A percentile compares a stretch with the other conserved stretches of the same genome.
Conservation (phyloP, 2,888 invertebrate species). For the Auanema sp. region DNA sequence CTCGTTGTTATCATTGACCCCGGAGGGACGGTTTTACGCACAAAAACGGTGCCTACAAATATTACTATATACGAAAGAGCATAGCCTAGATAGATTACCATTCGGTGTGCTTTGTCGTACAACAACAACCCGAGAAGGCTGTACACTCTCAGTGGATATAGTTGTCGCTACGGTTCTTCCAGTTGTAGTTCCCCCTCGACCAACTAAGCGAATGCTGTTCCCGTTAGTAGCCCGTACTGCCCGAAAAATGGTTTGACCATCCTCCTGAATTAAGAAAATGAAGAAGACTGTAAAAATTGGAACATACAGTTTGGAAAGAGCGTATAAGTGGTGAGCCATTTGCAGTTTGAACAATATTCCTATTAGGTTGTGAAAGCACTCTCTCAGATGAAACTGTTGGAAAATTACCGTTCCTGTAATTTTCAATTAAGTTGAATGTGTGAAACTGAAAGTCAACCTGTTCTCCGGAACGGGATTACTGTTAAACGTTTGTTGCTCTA, state of each 20-base stretch:
- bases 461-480: no score
- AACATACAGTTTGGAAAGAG: no score
- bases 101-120: constrained; percentile 18
- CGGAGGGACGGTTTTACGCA: constrained; percentile 8
- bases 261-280: constrained; percentile 5
- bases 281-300: neutral
- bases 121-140: constrained; percentile 3
- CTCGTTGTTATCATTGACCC: constrained; percentile 8
- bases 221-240: neutral
- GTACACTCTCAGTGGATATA: neutral
- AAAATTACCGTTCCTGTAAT: no score
- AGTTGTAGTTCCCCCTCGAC: neutral
- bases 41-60: constrained; percentile 7
- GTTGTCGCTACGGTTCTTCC: neutral
- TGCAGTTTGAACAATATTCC: no score
- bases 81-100: constrained; percentile 1
- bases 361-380: no score
- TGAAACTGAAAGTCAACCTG: no score
- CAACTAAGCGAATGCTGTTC: neutral
- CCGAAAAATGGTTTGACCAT: constrained; percentile 16
- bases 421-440: no score
- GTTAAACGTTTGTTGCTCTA: no score
- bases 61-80: neutral
- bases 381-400: no score
- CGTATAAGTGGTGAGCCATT: no score